These are phyloP conservation scores for Henricia sp. DNA, from an alignment of 53 echinoderm and acorn worm genomes.

Conservation along the genomic window DNA sequence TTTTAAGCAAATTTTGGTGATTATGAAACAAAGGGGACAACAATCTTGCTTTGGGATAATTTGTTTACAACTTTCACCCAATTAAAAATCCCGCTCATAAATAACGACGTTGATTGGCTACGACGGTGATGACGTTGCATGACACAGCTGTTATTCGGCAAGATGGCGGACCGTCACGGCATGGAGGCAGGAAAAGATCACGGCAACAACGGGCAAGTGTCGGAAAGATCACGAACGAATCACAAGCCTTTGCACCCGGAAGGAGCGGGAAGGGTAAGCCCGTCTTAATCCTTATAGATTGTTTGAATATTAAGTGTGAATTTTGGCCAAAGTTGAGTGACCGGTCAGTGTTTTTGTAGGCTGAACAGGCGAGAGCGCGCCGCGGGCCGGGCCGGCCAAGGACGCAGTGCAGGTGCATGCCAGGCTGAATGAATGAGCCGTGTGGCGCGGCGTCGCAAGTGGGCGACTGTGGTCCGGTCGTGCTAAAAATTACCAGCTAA, in stretches of 20 bases:
- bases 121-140: conserved; percentile 6
- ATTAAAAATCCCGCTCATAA: conserved; percentile 28
- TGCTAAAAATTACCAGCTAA: too few relatives aligned
- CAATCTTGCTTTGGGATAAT: too few relatives aligned
- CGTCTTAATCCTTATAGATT: neutral
- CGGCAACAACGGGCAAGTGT: conserved; percentile 78
- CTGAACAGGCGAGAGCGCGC: neutral
- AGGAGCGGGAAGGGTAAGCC: conserved; percentile 82
- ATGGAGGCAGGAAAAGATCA: too few relatives aligned
- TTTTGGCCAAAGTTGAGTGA: neutral
- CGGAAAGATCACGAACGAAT: conserved; percentile 80
- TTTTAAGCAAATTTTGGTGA: too few relatives aligned
- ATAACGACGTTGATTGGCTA: neutral
- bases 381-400: neutral
- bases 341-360: conserved; percentile 1
- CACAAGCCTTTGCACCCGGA: conserved; percentile 85
- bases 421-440: neutral
- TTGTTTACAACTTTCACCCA: conserved; percentile 44
- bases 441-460: neutral
- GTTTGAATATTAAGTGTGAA: neutral
- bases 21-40: too few relatives aligned
- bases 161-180: conserved; percentile 57
- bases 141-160: conserved; percentile 8
- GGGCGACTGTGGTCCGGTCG: neutral
- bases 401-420: neutral